Conservation (phyloP, 2,797 vertebrate species). For the Tauraco hartlaubi region DNA sequence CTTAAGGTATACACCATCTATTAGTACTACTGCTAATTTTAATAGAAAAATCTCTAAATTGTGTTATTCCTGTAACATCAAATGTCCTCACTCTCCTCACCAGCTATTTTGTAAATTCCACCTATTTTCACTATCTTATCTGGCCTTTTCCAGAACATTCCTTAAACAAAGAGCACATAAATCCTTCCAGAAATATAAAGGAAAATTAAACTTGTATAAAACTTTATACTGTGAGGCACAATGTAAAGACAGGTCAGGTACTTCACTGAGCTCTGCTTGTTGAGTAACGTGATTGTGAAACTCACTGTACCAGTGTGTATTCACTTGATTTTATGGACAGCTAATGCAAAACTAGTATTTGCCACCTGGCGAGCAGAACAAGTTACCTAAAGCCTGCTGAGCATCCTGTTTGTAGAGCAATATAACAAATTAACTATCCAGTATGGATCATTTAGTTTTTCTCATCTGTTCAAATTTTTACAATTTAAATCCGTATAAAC, state of each 20-base stretch:
- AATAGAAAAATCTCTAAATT: neutral
- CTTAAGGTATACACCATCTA: neutral
- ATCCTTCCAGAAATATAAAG: neutral
- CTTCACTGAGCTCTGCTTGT: neutral
- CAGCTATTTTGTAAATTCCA: neutral
- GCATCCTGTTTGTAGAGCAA: neutral
- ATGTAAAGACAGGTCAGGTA: neutral
- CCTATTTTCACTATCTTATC: neutral
- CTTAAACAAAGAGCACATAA: neutral
- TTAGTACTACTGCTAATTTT: neutral
- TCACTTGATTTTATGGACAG: neutral
- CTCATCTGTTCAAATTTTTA: neutral
- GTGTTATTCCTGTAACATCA: neutral
- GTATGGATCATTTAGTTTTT: neutral
- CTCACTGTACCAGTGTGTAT: neutral
- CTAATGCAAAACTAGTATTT: neutral
- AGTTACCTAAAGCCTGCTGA: neutral
- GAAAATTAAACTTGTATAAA: neutral
- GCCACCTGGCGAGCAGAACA: neutral
- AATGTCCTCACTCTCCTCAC: neutral
- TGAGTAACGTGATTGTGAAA: neutral
- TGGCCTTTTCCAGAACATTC: neutral
- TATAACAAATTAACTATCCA: neutral
- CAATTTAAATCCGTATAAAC: neutral
- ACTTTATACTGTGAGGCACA: neutral